phyloP scores from a whole-genome alignment of 92 coral and sea anemone species.

The Plumapathes pennacea region DNA sequence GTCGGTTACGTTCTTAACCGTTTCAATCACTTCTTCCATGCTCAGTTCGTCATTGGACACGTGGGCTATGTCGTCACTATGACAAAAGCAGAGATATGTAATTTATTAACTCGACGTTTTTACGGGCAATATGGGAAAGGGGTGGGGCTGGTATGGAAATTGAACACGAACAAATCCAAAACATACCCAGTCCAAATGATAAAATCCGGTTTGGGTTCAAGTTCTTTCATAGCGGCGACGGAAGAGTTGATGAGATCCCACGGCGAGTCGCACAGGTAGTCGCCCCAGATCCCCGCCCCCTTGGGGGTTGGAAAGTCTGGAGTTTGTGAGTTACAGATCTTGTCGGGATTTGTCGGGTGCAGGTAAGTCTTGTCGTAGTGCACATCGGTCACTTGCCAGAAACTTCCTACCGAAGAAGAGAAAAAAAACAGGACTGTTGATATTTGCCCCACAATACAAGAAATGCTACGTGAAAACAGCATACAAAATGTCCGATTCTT shows the following conservation, averaged over 20 bases:
- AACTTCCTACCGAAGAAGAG: slow-evolving; percentile 29
- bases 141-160: neutral
- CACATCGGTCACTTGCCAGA: slow-evolving; percentile 65
- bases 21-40: slow-evolving; percentile 56
- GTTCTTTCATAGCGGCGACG: slow-evolving; percentile 44
- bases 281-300: slow-evolving; percentile 49
- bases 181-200: slow-evolving; percentile 68
- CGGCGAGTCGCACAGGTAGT: slow-evolving; percentile 56
- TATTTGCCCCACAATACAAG: too few relatives aligned
- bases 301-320: slow-evolving; percentile 17
- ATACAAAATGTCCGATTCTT: too few relatives aligned
- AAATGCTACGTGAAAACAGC: too few relatives aligned
- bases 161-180: neutral
- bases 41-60: slow-evolving; percentile 54
- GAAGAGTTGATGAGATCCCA: slow-evolving; percentile 67
- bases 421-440: too few relatives aligned
- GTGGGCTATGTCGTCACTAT: slow-evolving; percentile 62
- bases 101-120: neutral
- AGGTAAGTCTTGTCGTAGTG: slow-evolving; percentile 64
- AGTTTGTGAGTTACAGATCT: slow-evolving; percentile 64
- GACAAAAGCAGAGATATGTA: neutral
- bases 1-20: slow-evolving; percentile 46
- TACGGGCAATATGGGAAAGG: too few relatives aligned
- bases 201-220: slow-evolving; percentile 53
- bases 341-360: slow-evolving; percentile 30